phyloP scores from a whole-genome alignment of 2,888 invertebrate genomes.

The Hyppa rectilinea region DNA sequence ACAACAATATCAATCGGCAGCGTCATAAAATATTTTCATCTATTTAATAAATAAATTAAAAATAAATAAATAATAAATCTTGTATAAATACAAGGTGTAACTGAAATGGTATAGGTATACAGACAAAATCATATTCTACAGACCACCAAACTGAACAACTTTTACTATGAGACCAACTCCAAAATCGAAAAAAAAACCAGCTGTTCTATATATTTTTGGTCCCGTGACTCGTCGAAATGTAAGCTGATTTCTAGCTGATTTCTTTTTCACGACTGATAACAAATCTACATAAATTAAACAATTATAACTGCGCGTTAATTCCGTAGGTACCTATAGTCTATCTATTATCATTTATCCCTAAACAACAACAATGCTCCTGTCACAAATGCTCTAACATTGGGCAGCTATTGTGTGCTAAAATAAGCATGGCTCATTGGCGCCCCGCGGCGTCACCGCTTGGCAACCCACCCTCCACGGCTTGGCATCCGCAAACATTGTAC shows the following conservation, averaged over 20 bases:
- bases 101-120: too few species aligned
- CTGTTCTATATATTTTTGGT: too few species aligned
- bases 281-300: conserved; percentile 16
- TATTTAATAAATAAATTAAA: neutral
- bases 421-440: conserved; percentile 70
- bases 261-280: too few species aligned
- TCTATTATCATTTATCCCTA: conserved; percentile 16
- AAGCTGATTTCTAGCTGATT: too few species aligned
- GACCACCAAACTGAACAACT: too few species aligned
- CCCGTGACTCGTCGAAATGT: too few species aligned
- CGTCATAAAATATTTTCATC: neutral
- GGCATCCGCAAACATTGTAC: conserved; percentile 71
- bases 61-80: too few species aligned
- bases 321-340: neutral
- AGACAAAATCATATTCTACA: too few species aligned
- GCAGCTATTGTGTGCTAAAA: conserved; percentile 65
- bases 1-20: neutral
- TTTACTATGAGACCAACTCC: too few species aligned
- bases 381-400: conserved; percentile 38
- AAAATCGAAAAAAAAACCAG: too few species aligned
- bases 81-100: too few species aligned
- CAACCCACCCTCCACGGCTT: conserved; percentile 71
- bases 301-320: conserved; percentile 1
- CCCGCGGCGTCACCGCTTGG: conserved; percentile 77
- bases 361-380: conserved; percentile 42